These are phyloP conservation scores for Enteromius afrohamiltoni DNA, from an alignment of 2,797 vertebrate species.

Conservation along the genomic window DNA sequence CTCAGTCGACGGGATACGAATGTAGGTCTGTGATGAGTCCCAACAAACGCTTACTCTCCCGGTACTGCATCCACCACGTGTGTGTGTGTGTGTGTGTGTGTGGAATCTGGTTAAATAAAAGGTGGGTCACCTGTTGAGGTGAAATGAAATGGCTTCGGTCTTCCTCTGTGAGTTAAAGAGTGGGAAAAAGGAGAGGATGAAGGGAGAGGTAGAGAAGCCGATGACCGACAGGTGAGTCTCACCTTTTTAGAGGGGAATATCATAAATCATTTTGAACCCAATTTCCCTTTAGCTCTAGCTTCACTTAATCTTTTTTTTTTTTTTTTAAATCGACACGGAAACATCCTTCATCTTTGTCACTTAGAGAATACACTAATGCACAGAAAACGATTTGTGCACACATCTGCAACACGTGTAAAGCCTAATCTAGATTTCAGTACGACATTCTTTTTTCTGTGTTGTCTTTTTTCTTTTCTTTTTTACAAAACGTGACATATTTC, in stretches of 20 bases:
- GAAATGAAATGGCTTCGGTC: conserved; percentile 55
- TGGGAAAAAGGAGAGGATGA: conserved; percentile 31
- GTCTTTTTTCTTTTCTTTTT: conserved; percentile 32
- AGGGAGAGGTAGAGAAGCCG: conserved; percentile 40
- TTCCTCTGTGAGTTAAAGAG: conserved; percentile 35
- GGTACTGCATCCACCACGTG: conserved; percentile 23
- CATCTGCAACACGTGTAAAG: conserved; percentile 66
- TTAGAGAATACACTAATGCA: conserved; percentile 65
- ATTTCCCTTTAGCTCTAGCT: conserved; percentile 26
- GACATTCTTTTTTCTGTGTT: conserved; percentile 46
- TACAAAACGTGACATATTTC: conserved; percentile 55
- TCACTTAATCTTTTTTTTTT: background rate
- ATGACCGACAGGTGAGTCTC: conserved; percentile 48
- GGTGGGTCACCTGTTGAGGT: conserved; percentile 40
- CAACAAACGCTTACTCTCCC: conserved; percentile 22
- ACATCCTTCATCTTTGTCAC: conserved; percentile 71
- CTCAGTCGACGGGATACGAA: conserved; percentile 8
- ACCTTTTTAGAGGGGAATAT: conserved; percentile 47
- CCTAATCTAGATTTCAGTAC: conserved; percentile 62
- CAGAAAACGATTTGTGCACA: conserved; percentile 65
- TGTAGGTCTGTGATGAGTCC: conserved; percentile 24
- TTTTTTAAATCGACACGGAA: conserved; percentile 48
- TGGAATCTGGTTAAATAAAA: conserved; percentile 33
- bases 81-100: conserved; percentile 10
- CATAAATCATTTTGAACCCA: conserved; percentile 38